These are phyloP conservation scores for Autographa gamma DNA, from an alignment of 2,888 invertebrate genomes.

Conservation along the genomic window DNA sequence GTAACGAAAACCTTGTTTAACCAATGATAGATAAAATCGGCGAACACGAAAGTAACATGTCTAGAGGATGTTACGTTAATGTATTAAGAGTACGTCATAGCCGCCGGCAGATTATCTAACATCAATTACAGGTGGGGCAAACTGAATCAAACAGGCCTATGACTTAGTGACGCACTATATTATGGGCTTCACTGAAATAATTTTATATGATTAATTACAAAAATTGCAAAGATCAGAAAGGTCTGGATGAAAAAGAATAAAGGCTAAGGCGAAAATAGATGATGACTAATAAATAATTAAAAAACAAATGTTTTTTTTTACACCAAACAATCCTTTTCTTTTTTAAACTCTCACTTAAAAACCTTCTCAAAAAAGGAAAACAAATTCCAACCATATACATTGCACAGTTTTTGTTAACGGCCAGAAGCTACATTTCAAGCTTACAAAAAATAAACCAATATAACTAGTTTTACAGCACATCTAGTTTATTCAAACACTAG, in stretches of 20 bases:
- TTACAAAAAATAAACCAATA: neutral
- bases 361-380: no score
- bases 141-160: slow-evolving; percentile 54
- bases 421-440: no score
- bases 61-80: slow-evolving; percentile 58
- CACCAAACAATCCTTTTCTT: no score
- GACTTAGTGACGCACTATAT: slow-evolving; percentile 38
- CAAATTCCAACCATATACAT: no score
- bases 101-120: slow-evolving; percentile 60
- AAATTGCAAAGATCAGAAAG: no score
- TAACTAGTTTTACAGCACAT: slow-evolving; percentile 11
- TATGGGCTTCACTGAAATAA: neutral
- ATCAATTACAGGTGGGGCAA: slow-evolving; percentile 62
- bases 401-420: no score
- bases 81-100: slow-evolving; percentile 59
- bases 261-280: no score
- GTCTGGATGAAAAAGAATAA: no score
- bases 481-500: slow-evolving; percentile 41
- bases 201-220: no score
- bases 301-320: no score
- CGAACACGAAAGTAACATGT: slow-evolving; percentile 57
- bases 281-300: no score
- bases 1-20: slow-evolving; percentile 62
- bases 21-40: slow-evolving; percentile 62
- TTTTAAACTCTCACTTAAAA: no score